phyloP scores from a whole-genome alignment of 2,888 invertebrate genomes.

The Pantelozetes paolii region DNA sequence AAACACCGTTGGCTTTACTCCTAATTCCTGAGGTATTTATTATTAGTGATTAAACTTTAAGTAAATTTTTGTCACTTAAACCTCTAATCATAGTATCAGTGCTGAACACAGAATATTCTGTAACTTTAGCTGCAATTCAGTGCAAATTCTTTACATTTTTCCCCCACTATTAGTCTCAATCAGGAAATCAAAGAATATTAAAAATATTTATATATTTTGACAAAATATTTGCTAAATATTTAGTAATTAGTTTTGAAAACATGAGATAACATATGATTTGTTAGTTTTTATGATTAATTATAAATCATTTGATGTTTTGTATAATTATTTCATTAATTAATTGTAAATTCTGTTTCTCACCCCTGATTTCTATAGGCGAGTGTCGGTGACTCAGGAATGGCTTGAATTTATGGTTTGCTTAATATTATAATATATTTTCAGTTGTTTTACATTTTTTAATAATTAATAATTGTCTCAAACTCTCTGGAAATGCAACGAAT shows the following conservation, averaged over 20 bases:
- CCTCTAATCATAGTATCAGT: background rate
- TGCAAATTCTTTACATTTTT: too few relatives aligned
- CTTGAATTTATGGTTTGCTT: slow-evolving; percentile 2
- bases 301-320: background rate
- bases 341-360: background rate
- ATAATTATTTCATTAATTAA: background rate
- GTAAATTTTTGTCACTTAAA: background rate
- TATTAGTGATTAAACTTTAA: background rate
- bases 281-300: background rate
- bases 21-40: slow-evolving; percentile 13
- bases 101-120: slow-evolving; percentile 8
- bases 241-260: background rate
- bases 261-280: background rate
- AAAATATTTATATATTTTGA: too few relatives aligned
- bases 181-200: too few relatives aligned
- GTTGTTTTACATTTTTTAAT: background rate
- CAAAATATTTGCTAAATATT: too few relatives aligned
- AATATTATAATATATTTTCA: background rate
- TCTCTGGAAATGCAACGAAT: slow-evolving; percentile 11
- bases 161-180: too few relatives aligned
- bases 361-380: background rate
- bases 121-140: background rate
- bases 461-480: background rate
- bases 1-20: background rate
- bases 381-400: background rate